phyloP scores from a whole-genome alignment of 2,113 vertebrate species.

The Mystacornis crossleyi region DNA sequence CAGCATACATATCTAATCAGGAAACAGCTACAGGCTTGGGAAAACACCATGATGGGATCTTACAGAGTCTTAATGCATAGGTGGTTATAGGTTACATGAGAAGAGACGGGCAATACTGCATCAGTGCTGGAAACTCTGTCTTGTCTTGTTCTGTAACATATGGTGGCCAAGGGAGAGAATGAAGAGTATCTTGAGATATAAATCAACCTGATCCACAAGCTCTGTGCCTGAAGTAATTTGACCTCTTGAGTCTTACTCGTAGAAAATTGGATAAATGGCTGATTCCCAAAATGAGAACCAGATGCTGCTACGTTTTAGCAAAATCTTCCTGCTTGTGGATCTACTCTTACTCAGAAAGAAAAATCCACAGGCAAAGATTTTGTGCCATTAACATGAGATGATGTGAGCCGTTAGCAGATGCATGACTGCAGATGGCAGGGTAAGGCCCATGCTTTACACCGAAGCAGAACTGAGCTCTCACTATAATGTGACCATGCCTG shows the following conservation, averaged over 20 bases:
- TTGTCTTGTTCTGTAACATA: not conserved
- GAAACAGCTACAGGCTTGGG: not conserved
- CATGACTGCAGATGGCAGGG: not conserved
- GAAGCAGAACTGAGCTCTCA: not conserved
- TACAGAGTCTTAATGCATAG: not conserved
- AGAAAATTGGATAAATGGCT: not conserved
- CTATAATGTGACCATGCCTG: not conserved
- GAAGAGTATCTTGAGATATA: not conserved
- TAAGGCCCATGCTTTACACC: not conserved
- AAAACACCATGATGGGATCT: not conserved
- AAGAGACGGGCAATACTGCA: not conserved
- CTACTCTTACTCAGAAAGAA: not conserved
- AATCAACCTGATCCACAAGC: not conserved
- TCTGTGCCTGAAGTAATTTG: not conserved
- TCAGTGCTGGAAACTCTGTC: not conserved
- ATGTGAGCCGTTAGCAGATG: not conserved
- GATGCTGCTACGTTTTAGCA: not conserved
- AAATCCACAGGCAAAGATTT: not conserved
- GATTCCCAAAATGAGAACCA: conserved; percentile 12
- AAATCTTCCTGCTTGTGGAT: not conserved
- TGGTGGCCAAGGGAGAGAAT: not conserved
- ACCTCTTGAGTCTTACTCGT: not conserved
- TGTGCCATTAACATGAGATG: not conserved
- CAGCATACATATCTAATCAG: not conserved
- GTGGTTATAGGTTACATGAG: not conserved